Percentiles rank a stretch among this genome's conserved stretches.
phyloP scores from a whole-genome alignment of 1,140 invertebrate genomes.

The Procambarus virginalis region DNA sequence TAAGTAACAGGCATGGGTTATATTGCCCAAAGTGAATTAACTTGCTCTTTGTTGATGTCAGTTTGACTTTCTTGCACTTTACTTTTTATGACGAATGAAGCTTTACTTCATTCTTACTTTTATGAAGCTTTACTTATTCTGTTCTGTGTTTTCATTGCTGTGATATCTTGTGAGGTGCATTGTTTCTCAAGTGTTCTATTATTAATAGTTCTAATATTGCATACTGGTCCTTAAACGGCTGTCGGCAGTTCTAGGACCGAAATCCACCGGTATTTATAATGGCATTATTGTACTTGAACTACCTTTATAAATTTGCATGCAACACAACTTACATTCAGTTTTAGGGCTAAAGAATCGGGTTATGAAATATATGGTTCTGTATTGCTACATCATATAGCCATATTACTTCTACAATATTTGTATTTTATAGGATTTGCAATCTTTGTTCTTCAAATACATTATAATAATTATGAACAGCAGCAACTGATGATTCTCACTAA shows the following conservation, averaged over 20 bases:
- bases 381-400: too few species aligned
- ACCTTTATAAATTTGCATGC: not conserved
- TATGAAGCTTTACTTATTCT: not conserved
- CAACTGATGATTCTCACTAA: not conserved
- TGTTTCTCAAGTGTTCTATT: not conserved
- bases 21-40: not conserved
- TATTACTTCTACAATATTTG: too few species aligned
- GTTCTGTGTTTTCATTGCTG: slow-evolving; percentile 2
- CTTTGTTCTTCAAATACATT: too few species aligned
- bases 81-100: not conserved
- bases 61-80: not conserved
- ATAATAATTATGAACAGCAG: too few species aligned
- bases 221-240: not conserved
- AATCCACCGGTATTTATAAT: not conserved
- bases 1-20: not conserved
- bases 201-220: not conserved
- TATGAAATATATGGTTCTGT: too few species aligned
- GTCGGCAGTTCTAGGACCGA: not conserved
- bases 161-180: slow-evolving; percentile 13
- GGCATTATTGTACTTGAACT: not conserved
- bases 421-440: too few species aligned
- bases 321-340: not conserved
- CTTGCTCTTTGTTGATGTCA: not conserved
- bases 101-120: too few species aligned
- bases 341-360: not conserved